Evolutionary conservation across 2,113 vertebrate genomes (phyloP).

Genomic region (Anguilla japonica): DNA sequence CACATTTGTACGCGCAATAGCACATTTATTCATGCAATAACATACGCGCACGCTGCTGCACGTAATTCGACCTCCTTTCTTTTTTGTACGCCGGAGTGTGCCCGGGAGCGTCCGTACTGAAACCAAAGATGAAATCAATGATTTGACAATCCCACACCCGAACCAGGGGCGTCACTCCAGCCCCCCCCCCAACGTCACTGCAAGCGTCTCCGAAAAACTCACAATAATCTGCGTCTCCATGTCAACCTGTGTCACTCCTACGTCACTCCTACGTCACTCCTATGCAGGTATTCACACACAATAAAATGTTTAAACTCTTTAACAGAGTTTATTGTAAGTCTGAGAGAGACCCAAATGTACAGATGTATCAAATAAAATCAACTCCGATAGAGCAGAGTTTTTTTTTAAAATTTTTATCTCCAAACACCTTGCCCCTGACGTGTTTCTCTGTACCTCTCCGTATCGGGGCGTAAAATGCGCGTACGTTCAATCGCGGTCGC

Average conservation of each 20-base stretch:
- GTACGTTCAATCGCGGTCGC: background rate
- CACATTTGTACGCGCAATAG: constrained; percentile 39
- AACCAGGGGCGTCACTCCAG: constrained; percentile 59
- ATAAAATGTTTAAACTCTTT: background rate
- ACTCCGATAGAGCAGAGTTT: too few species aligned
- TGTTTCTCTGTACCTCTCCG: too few species aligned
- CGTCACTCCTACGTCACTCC: constrained; percentile 7
- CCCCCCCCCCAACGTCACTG: constrained; percentile 49
- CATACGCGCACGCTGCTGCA: constrained; percentile 52
- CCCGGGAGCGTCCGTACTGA: constrained; percentile 59
- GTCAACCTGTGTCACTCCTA: background rate
- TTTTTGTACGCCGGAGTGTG: constrained; percentile 49
- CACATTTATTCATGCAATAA: constrained; percentile 54
- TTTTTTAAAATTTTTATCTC: too few species aligned
- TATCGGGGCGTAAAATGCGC: too few species aligned
- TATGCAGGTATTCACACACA: constrained; percentile 26
- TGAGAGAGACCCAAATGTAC: too few species aligned
- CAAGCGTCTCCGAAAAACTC: constrained; percentile 51
- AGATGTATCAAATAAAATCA: too few species aligned
- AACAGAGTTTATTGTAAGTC: too few species aligned
- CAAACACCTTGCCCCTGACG: too few species aligned
- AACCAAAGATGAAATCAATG: constrained; percentile 72
- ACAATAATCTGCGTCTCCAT: constrained; percentile 32
- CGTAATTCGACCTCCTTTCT: background rate
- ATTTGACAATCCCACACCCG: constrained; percentile 69